Percentiles rank a stretch among this genome's conserved stretches.
phyloP scores from a whole-genome alignment of 2,113 vertebrate genomes.

The Hippoglossus stenolepis region DNA sequence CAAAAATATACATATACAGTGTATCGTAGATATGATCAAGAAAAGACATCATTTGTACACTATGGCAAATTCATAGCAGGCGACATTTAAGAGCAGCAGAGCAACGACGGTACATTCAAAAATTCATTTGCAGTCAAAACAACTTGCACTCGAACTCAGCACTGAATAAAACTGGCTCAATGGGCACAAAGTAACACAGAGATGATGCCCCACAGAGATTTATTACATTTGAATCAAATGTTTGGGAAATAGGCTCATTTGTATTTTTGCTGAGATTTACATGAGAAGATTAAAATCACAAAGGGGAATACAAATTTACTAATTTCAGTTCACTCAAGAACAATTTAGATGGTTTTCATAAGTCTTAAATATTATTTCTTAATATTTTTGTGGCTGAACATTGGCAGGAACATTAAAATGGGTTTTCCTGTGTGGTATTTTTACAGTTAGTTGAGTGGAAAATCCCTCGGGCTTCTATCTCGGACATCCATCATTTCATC shows the following conservation, averaged over 20 bases:
- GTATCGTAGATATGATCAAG: constrained; percentile 57
- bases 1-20: constrained; percentile 74
- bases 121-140: constrained; percentile 62
- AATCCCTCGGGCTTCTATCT: too few species aligned
- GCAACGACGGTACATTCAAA: constrained; percentile 80
- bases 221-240: constrained; percentile 30
- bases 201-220: constrained; percentile 6
- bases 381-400: too few species aligned
- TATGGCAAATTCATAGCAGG: constrained; percentile 77
- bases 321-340: not conserved
- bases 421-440: too few species aligned
- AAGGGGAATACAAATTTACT: not conserved
- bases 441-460: too few species aligned
- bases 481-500: too few species aligned
- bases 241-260: constrained; percentile 14
- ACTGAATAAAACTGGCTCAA: constrained; percentile 54
- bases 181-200: constrained; percentile 33
- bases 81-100: constrained; percentile 76
- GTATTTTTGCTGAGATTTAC: not conserved
- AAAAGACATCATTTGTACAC: constrained; percentile 80
- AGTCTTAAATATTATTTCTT: too few species aligned
- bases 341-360: too few species aligned
- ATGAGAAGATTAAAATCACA: not conserved
- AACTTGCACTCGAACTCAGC: constrained; percentile 40
- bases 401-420: too few species aligned